These are phyloP conservation scores for Pseudobourletiella spinata DNA, from an alignment of 1,140 invertebrate species.

Conservation along the genomic window DNA sequence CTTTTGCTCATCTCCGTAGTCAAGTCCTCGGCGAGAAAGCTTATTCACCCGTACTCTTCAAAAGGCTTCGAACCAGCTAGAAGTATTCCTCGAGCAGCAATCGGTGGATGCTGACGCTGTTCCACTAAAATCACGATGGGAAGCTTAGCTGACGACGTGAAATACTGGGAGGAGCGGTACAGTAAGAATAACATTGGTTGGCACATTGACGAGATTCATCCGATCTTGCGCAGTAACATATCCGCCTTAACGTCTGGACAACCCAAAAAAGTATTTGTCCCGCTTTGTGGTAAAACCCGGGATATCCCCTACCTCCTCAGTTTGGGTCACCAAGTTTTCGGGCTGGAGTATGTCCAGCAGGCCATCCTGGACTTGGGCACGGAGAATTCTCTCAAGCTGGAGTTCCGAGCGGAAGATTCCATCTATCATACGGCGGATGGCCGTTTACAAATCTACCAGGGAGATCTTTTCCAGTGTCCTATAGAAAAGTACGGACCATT, in stretches of 20 bases:
- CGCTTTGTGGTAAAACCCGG: constrained; percentile 21
- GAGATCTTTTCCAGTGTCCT: constrained; percentile 28
- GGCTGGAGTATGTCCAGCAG: constrained; percentile 14
- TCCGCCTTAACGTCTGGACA: neutral
- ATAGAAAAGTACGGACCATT: constrained; percentile 33
- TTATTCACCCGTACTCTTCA: too few species aligned
- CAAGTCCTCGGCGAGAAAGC: too few species aligned
- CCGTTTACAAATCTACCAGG: constrained; percentile 21
- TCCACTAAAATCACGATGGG: too few species aligned
- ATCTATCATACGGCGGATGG: constrained; percentile 4
- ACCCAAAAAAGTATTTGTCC: constrained; percentile 25
- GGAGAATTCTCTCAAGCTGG: constrained; percentile 12
- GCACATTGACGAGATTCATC: constrained; percentile 21
- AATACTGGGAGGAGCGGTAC: too few species aligned
- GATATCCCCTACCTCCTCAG: constrained; percentile 21
- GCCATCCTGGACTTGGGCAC: constrained; percentile 17
- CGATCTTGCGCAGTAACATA: constrained; percentile 12
- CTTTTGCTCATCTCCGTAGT: too few species aligned
- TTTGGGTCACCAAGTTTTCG: constrained; percentile 25
- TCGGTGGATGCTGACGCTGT: too few species aligned
- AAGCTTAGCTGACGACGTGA: too few species aligned
- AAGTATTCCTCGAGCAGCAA: too few species aligned
- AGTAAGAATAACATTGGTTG: constrained; percentile 19
- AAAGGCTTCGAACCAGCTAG: too few species aligned
- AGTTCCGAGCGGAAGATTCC: constrained; percentile 22